These are phyloP conservation scores for Cosmia pyralina DNA, from an alignment of 2,888 invertebrate species.

Conservation along the genomic window DNA sequence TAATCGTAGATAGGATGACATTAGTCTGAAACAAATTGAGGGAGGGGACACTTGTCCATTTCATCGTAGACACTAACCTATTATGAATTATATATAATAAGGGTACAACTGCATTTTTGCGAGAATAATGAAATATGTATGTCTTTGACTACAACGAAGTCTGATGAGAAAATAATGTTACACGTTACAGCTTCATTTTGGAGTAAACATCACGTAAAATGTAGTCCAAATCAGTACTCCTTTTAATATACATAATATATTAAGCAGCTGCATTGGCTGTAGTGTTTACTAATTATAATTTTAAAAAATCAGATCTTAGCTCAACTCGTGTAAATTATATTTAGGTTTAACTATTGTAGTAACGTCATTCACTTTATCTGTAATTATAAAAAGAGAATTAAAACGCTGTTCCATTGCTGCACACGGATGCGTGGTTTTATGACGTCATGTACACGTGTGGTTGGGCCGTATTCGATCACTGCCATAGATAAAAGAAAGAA, in stretches of 20 bases:
- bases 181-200: conserved; percentile 4
- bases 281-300: conserved; percentile 7
- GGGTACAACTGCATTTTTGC: conserved; percentile 14
- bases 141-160: background rate
- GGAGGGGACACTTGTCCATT: conserved; percentile 1
- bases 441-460: background rate
- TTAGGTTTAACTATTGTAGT: conserved; percentile 8
- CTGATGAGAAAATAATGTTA: conserved; percentile 2
- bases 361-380: background rate
- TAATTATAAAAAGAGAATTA: background rate
- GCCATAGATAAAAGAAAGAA: too few species aligned
- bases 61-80: conserved; percentile 1
- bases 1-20: conserved; percentile 35
- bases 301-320: conserved; percentile 37
- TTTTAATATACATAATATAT: conserved; percentile 9
- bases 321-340: conserved; percentile 44
- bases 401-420: conserved; percentile 8
- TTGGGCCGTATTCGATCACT: background rate
- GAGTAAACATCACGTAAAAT: conserved; percentile 15
- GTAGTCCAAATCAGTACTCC: background rate
- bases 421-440: background rate
- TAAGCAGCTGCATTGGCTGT: conserved; percentile 3
- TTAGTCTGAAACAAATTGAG: conserved; percentile 40
- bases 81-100: conserved; percentile 10
- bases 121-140: background rate